Conservation (phyloP, 2,888 invertebrate genomes). For the Volucella zonaria region DNA sequence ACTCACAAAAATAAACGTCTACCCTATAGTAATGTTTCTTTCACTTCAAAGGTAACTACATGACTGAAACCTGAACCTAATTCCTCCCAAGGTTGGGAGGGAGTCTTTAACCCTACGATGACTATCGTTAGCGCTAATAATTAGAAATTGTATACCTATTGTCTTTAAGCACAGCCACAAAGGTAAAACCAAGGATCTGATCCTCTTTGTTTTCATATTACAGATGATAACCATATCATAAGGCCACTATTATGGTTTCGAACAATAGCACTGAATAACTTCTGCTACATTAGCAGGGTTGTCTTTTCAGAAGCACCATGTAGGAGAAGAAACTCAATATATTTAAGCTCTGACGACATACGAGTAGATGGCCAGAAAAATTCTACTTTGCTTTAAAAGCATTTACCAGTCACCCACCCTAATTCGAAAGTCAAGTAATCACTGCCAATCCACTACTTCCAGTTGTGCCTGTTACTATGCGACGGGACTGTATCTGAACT, state of each 20-base stretch:
- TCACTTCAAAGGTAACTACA: neutral
- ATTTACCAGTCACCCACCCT: conserved; percentile 52
- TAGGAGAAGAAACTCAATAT: conserved; percentile 45
- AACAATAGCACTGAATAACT: conserved; percentile 10
- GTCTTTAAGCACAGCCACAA: conserved; percentile 3
- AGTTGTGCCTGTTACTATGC: neutral
- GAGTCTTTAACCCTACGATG: conserved; percentile 37
- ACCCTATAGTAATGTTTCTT: too few species aligned
- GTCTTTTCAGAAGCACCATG: conserved; percentile 3
- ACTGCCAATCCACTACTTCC: conserved; percentile 14
- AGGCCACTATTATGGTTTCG: conserved; percentile 54
- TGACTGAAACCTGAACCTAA: neutral
- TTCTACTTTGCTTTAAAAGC: neutral
- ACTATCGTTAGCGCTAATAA: conserved; percentile 37
- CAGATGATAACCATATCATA: conserved; percentile 31
- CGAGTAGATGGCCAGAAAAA: conserved; percentile 11
- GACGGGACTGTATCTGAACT: neutral
- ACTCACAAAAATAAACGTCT: too few species aligned
- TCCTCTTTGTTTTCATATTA: conserved; percentile 35
- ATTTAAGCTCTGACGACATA: conserved; percentile 27
- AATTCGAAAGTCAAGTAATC: conserved; percentile 45
- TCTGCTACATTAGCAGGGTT: conserved; percentile 7
- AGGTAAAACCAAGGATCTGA: neutral
- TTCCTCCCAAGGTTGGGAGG: neutral
- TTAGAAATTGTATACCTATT: conserved; percentile 37